A percentile compares a stretch with the other conserved stretches of the same genome.
These are phyloP conservation scores for Tachycineta bicolor DNA, from an alignment of 2,113 vertebrate genomes.

Conservation along the genomic window DNA sequence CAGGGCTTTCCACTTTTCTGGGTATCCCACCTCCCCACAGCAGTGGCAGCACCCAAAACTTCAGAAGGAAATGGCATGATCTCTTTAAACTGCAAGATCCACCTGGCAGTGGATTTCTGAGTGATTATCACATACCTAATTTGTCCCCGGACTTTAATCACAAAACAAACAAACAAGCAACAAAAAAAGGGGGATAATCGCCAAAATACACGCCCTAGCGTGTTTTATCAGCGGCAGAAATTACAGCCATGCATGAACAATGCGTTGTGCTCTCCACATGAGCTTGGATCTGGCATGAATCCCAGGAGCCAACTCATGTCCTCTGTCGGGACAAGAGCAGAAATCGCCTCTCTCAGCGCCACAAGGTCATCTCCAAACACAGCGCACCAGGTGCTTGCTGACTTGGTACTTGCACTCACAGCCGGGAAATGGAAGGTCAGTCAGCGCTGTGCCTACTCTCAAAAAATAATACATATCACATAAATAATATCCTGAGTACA, in stretches of 20 bases:
- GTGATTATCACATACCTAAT: background rate
- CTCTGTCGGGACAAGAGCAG: background rate
- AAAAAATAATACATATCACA: background rate
- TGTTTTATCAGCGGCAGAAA: background rate
- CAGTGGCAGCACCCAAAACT: background rate
- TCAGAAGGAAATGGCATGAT: background rate
- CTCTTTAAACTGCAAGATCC: background rate
- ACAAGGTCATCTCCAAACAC: background rate
- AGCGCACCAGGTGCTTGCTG: background rate
- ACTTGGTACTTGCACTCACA: background rate
- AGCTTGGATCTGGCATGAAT: fast-evolving
- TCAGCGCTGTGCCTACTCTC: background rate
- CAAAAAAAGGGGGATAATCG: background rate
- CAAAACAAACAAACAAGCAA: too few relatives aligned
- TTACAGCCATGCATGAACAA: background rate
- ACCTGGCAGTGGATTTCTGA: background rate
- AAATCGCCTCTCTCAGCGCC: background rate
- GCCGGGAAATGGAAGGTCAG: background rate
- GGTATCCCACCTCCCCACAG: background rate
- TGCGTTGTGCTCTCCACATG: fast-evolving
- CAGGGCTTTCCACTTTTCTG: background rate
- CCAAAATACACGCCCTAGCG: fast-evolving
- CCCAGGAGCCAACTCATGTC: background rate
- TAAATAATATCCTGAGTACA: too few relatives aligned
- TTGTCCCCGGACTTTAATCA: background rate